Evolutionary conservation across 35 echinoderm and acorn worm genomes (phyloP).

Genomic region (Holothuria glaberrima): DNA sequence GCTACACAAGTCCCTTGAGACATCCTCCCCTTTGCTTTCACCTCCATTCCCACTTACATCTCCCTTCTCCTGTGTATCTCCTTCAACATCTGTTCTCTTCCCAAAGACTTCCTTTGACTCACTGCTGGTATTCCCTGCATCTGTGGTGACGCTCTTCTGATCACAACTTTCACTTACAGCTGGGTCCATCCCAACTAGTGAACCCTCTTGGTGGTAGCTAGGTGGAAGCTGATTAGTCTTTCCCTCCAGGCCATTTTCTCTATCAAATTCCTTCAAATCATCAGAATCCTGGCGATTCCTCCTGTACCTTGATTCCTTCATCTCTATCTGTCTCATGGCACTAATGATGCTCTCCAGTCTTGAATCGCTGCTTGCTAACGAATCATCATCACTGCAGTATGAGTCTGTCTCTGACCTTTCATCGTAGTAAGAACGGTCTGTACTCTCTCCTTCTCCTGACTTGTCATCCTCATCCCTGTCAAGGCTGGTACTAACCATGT

Average conservation of each 20-base stretch:
- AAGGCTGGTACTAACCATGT: constrained; percentile 51
- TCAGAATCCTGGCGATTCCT: background rate
- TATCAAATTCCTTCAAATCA: background rate
- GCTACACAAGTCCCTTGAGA: too few relatives aligned
- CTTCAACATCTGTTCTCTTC: too few relatives aligned
- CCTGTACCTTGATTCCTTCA: background rate
- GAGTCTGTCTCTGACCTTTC: constrained; percentile 20
- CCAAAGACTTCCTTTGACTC: too few relatives aligned
- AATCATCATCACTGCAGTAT: constrained; percentile 20
- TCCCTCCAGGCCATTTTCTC: background rate
- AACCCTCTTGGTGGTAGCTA: too few relatives aligned
- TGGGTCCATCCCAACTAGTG: too few relatives aligned
- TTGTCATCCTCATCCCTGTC: background rate
- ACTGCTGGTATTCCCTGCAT: too few relatives aligned
- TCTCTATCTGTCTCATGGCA: constrained; percentile 42
- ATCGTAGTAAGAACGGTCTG: background rate
- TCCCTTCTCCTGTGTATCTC: too few relatives aligned
- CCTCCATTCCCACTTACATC: too few relatives aligned
- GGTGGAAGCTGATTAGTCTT: too few relatives aligned
- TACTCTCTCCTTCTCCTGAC: constrained; percentile 16
- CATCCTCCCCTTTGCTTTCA: too few relatives aligned
- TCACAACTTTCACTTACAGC: too few relatives aligned
- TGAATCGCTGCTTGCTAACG: constrained; percentile 22
- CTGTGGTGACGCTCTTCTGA: too few relatives aligned
- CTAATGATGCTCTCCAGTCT: constrained; percentile 16